Evolutionary conservation across 2,888 invertebrate genomes (phyloP).

Genomic region (Trachelus tabidus): DNA sequence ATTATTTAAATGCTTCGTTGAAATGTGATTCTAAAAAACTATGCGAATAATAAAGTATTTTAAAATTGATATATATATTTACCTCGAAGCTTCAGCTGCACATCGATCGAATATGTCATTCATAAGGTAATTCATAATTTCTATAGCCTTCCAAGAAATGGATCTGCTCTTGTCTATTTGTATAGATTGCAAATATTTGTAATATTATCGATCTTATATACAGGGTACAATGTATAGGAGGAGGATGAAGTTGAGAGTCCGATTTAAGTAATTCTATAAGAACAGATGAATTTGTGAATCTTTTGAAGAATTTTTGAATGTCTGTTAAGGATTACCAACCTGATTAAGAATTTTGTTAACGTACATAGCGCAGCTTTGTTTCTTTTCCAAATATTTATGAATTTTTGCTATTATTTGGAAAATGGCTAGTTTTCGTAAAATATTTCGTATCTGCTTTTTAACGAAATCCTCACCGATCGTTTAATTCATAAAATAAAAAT

Average conservation of each 20-base stretch:
- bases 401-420: too few species aligned
- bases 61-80: background rate
- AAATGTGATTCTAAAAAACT: too few species aligned
- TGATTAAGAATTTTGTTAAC: slow-evolving; percentile 25
- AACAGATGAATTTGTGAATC: too few species aligned
- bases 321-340: slow-evolving; percentile 1
- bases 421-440: too few species aligned
- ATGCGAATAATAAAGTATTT: too few species aligned
- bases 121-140: slow-evolving; percentile 24
- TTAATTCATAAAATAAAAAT: too few species aligned
- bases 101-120: slow-evolving; percentile 29
- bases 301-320: too few species aligned
- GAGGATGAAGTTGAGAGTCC: background rate
- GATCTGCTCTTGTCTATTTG: slow-evolving; percentile 23
- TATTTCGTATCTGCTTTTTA: too few species aligned
- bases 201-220: background rate
- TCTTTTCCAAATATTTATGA: slow-evolving; percentile 16
- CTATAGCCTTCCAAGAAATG: slow-evolving; percentile 22
- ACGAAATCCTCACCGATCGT: too few species aligned
- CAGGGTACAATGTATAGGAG: background rate
- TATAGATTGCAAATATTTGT: background rate
- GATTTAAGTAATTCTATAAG: too few species aligned
- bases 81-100: slow-evolving; percentile 26
- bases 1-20: too few species aligned
- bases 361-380: slow-evolving; percentile 20